phyloP scores from a whole-genome alignment of 2,113 vertebrate genomes.

The Misgurnus mizolepis region DNA sequence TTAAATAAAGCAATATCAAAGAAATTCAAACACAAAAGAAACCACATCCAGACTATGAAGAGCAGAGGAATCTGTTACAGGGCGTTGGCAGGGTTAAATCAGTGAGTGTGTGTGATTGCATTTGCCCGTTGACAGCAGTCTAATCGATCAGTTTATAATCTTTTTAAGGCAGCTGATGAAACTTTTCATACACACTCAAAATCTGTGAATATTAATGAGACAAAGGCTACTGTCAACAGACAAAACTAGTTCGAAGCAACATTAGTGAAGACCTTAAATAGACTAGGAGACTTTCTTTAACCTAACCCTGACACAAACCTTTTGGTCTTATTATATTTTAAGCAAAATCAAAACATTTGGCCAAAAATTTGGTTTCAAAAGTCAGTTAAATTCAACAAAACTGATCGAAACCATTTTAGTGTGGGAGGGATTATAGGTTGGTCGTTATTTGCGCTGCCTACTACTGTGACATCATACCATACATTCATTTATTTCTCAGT shows the following conservation, averaged over 20 bases:
- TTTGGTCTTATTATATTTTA: too few relatives aligned
- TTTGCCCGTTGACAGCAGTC: neutral
- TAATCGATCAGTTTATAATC: slow-evolving; percentile 1
- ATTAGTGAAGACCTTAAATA: too few relatives aligned
- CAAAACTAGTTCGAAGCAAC: neutral
- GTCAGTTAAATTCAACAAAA: too few relatives aligned
- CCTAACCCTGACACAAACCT: too few relatives aligned
- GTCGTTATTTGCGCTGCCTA: too few relatives aligned
- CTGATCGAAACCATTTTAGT: too few relatives aligned
- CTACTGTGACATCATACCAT: too few relatives aligned
- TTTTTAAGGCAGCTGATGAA: slow-evolving; percentile 11
- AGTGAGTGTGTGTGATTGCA: neutral
- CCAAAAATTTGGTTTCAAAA: too few relatives aligned
- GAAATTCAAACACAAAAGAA: neutral
- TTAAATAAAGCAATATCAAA: slow-evolving; percentile 24
- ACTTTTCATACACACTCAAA: slow-evolving; percentile 9
- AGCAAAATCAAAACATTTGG: too few relatives aligned
- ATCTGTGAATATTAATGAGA: slow-evolving; percentile 34
- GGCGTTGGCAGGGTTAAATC: slow-evolving; percentile 13
- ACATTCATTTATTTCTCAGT: too few relatives aligned
- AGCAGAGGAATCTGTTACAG: slow-evolving; percentile 8
- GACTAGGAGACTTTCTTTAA: too few relatives aligned
- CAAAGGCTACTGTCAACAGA: neutral
- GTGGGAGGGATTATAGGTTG: too few relatives aligned
- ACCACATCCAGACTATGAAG: slow-evolving; percentile 10